Evolutionary conservation across 2,888 invertebrate species (phyloP).

Genomic region (Drosophila dives): DNA sequence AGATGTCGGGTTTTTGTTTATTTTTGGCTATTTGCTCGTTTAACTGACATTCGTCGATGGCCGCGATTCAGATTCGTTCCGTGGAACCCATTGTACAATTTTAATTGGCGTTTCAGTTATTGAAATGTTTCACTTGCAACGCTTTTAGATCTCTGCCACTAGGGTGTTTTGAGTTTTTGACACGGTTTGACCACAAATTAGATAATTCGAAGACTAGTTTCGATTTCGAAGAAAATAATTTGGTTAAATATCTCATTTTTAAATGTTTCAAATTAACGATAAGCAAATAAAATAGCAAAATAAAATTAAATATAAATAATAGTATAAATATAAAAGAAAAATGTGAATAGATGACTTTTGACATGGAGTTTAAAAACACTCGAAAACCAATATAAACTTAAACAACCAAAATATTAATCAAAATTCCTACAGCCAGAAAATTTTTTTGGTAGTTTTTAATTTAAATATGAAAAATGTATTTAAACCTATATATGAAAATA

Average conservation of each 20-base stretch:
- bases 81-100: conserved; percentile 70
- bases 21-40: conserved; percentile 70
- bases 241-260: not conserved
- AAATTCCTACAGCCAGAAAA: not conserved
- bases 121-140: conserved; percentile 71
- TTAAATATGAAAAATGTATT: not conserved
- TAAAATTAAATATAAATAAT: not conserved
- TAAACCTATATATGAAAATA: not conserved
- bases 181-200: not conserved
- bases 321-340: not conserved
- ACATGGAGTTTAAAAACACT: not conserved
- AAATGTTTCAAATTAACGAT: no score
- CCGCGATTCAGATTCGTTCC: conserved; percentile 28
- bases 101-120: conserved; percentile 78
- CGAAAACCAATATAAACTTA: not conserved
- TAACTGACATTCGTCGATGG: conserved; percentile 69
- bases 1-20: conserved; percentile 59
- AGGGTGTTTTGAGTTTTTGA: conserved; percentile 3
- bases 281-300: not conserved
- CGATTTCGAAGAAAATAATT: not conserved
- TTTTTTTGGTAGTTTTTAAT: no score
- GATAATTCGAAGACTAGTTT: not conserved
- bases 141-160: conserved; percentile 29
- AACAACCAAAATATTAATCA: not conserved
- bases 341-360: not conserved